Conservation (phyloP, 2,888 invertebrate genomes). For the Bursaphelenchus okinawaensis region DNA sequence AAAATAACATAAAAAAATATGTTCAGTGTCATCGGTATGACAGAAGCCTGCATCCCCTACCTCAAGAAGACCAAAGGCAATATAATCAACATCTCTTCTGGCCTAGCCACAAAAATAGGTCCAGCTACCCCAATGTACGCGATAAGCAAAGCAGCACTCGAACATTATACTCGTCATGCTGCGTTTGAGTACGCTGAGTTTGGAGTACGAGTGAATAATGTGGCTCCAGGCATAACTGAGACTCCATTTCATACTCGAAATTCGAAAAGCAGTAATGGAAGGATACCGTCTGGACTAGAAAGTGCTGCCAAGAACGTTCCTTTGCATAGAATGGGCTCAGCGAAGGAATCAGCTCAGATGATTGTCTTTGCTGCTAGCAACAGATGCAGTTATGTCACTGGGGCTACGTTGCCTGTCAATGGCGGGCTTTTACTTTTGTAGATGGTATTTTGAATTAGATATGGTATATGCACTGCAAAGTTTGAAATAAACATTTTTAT, state of each 20-base stretch:
- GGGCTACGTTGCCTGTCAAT: not conserved
- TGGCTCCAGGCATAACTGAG: not conserved
- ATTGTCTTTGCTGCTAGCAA: not conserved
- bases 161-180: not conserved
- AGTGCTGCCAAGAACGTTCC: not conserved
- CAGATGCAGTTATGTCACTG: not conserved
- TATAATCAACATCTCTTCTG: slow-evolving; percentile 1
- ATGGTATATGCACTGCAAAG: too few species aligned
- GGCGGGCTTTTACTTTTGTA: too few species aligned
- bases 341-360: not conserved
- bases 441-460: too few species aligned
- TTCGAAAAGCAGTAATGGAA: not conserved
- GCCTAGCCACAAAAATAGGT: not conserved
- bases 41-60: not conserved
- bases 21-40: not conserved
- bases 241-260: not conserved
- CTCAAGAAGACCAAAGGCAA: slow-evolving; percentile 2
- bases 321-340: not conserved
- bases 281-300: too few species aligned
- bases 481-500: too few species aligned
- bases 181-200: not conserved
- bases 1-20: too few species aligned
- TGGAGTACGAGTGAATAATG: not conserved
- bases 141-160: not conserved
- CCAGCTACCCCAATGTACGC: not conserved